These are phyloP conservation scores for Micromesistius poutassou DNA, from an alignment of 2,797 vertebrate species.

Conservation along the genomic window DNA sequence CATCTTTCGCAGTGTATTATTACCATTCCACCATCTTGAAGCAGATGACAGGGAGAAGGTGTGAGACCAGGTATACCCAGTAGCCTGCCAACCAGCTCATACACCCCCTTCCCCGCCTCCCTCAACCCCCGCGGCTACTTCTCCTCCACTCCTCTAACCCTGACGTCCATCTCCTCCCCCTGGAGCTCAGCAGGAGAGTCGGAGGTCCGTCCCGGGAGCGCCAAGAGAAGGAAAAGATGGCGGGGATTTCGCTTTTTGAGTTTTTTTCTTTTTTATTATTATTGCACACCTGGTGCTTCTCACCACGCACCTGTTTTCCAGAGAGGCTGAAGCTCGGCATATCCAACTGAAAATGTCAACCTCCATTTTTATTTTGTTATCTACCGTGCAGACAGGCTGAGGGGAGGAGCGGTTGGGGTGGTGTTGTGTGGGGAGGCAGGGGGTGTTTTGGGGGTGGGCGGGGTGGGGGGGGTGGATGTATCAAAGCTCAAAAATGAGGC, in stretches of 20 bases:
- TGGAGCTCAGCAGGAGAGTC: background rate
- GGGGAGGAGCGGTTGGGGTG: background rate
- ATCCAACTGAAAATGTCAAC: constrained; percentile 31
- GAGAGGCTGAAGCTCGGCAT: constrained; percentile 5
- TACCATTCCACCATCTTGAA: background rate
- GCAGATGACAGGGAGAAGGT: constrained; percentile 7
- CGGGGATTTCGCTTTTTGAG: background rate
- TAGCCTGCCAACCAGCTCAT: background rate
- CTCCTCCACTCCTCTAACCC: background rate
- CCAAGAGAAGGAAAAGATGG: background rate
- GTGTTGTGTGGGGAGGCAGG: background rate
- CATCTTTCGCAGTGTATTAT: background rate
- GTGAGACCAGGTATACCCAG: constrained; percentile 3
- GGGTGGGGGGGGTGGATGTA: background rate
- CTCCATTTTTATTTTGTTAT: background rate
- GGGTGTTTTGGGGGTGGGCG: background rate
- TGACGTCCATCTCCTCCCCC: background rate
- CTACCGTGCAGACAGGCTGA: background rate
- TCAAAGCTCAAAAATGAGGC: background rate
- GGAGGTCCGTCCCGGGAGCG: background rate
- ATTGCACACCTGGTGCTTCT: background rate
- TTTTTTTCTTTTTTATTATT: background rate
- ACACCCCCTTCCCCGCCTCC: background rate
- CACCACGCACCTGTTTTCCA: constrained; percentile 22
- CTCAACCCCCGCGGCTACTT: background rate